Evolutionary conservation across 1,140 invertebrate genomes (phyloP), one percentile per base, ranked within the genome.

Genomic region (Procambarus virginalis): DNA sequence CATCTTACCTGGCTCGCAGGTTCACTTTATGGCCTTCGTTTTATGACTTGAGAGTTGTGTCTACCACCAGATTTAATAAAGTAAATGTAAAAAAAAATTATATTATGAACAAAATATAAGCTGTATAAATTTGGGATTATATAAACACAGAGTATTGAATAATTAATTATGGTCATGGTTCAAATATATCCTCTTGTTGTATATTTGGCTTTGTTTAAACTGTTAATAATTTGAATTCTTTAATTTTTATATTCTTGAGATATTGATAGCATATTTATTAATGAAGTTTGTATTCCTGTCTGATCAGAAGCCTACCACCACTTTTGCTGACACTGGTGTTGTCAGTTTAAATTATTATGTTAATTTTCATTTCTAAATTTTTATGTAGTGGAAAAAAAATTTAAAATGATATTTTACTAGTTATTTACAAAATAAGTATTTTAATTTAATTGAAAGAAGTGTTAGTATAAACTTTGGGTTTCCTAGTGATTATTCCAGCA

Each of bases 241-340:
- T 73, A 73, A 73, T 73, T 73, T 34, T 73, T 73, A 73, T 73
- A 73, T n/a, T 22, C 5, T 73, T 73, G n/a, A 73, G 10, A 73
- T 73, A 73, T 34, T 73, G 22, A 10, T 9, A 73, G n/a, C 22
- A 73, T 73, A 73, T 34, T 73, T 73, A 73, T 73, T 73, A 34
- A 73, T 55, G 8, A 55, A 55, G 6, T 3, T 9, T 55, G 6
- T 55, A 55, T 55, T 55, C 51, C 51, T 55, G 51, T 55, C 12
- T 55, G 51, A 12, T 55, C 12, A 55, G 8, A 1, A 9, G 51
- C 51, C 51, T 34, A 55, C 51, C 8, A 55, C 51, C 12, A 55
- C 51, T 55, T 1, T 12, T 55, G 4, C 51, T 55, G 51, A 8
- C 51, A 55, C 51, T 55, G 51, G 51, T 55, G 8, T 55, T 55